Conservation (phyloP, 2,113 vertebrate genomes). For the Mormyrus iriodes region DNA sequence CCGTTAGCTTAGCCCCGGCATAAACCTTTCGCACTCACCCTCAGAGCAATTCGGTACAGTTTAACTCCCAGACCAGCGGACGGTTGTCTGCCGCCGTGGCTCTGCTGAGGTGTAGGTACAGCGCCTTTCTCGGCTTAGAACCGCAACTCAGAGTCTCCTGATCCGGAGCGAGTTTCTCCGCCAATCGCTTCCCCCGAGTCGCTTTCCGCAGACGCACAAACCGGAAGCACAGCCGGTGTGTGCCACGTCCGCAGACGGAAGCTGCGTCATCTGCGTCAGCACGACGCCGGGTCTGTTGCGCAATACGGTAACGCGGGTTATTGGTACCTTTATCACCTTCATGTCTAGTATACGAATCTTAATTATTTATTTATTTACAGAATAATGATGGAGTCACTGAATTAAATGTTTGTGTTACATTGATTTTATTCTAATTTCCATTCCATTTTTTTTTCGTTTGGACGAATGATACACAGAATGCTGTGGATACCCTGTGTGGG, state of each 20-base stretch:
- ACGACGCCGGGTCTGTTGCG: not conserved
- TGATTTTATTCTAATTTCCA: not conserved
- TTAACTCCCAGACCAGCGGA: conserved; percentile 24
- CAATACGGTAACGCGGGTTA: not conserved
- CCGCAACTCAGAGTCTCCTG: conserved; percentile 21
- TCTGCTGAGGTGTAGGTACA: not conserved
- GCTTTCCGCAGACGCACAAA: conserved; percentile 48
- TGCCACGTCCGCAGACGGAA: conserved; percentile 71
- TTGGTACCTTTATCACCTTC: not conserved
- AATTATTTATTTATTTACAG: not conserved
- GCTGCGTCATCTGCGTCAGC: not conserved
- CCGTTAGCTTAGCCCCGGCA: not conserved
- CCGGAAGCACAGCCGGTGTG: conserved; percentile 61
- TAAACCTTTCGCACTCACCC: conserved; percentile 45
- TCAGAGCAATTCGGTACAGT: conserved; percentile 24
- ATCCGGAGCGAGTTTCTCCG: conserved; percentile 41
- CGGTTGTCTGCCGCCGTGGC: conserved; percentile 27
- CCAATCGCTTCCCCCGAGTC: conserved; percentile 56
- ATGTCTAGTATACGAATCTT: not conserved
- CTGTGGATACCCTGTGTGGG: not conserved
- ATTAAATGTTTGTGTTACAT: not conserved
- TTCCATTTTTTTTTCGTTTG: too few relatives aligned
- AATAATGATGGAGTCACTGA: not conserved
- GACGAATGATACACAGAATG: not conserved
- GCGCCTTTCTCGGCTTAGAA: not conserved